phyloP scores from a whole-genome alignment of 2,797 vertebrate species.

The Propithecus deckenii region DNA sequence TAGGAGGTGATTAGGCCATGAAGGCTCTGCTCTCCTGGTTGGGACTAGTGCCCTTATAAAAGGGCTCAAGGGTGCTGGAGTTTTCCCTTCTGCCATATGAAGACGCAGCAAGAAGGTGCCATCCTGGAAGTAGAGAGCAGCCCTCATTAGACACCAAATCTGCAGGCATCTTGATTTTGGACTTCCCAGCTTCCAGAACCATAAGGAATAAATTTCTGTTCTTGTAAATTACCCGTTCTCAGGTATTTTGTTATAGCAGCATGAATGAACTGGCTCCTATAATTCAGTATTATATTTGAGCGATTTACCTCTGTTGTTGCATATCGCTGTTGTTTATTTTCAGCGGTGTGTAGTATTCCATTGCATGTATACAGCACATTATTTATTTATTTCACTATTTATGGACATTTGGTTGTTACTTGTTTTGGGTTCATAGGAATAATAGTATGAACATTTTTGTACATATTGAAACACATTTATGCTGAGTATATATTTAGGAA shows the following conservation, averaged over 20 bases:
- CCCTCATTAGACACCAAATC: neutral
- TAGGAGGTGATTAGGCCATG: neutral
- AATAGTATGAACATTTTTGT: neutral
- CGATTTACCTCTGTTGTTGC: neutral
- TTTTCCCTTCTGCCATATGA: neutral
- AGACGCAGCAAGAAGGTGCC: neutral
- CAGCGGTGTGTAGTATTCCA: neutral
- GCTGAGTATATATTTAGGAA: neutral
- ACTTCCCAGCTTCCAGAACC: neutral
- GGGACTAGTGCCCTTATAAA: neutral
- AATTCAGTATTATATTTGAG: neutral
- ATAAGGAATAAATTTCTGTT: neutral
- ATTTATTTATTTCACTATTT: neutral
- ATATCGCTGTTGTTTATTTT: neutral
- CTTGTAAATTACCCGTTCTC: neutral
- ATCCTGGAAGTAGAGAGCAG: neutral
- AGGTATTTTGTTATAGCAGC: neutral
- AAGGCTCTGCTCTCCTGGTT: neutral
- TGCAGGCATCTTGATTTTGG: neutral
- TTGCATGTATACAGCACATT: neutral
- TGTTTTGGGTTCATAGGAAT: neutral
- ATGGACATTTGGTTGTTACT: neutral
- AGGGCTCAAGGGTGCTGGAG: too few relatives aligned
- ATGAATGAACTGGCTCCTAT: neutral
- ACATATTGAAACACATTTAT: neutral